Base-by-base conservation (phyloP, 2,888 invertebrate genomes). In the Andrena marginata region DNA sequence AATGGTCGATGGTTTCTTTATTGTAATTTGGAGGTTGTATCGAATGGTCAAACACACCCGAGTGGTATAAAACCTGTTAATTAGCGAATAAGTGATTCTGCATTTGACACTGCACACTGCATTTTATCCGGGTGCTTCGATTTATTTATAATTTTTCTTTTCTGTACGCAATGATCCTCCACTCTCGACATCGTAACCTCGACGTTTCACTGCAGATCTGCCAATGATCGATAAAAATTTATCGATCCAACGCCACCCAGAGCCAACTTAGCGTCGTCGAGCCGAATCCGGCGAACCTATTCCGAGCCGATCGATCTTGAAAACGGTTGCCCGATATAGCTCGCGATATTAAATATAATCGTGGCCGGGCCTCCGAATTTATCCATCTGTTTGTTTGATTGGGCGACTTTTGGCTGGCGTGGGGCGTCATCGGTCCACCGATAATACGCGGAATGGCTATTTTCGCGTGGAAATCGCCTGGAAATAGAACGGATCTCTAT, bases 331-430 rank as follows among this genome's bases (percentile, higher is more conserved):
- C 62, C 59, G 68, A 81, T 87, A 88, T 87, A 86, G 64, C 64
- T 5, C 8, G 6, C 42, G 80, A 83, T 77, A 77, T 88, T 85
- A 59, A 59, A 26, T 70, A 85, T 86, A 86, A 86, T 86, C 79
- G 78, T 85, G 76, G 63, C 51, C 29, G 60, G 62, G 62, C 72
- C 8, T 49, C 82, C 76, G 51, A 72, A 86, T 83, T 81, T 88
- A 88, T 74, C 81, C 80, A 33, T 54, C 54, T 88, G 85, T 88
- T 88, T 88, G 82, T 85, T 88, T 82, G 76, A 81, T 77, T 78
- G 74, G n/a, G 42, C 54, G 74, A 71, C 65, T 77, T 77, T 79
- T 23, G 70, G 56, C 42, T 64, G 68, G 51, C 75, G 33, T 42
- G 49, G 31, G 70, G 49, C 87, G 86, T 87, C 87, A 86, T 77